Base-by-base conservation (phyloP, 1,140 invertebrate genomes). In the Penaeus vannamei region DNA sequence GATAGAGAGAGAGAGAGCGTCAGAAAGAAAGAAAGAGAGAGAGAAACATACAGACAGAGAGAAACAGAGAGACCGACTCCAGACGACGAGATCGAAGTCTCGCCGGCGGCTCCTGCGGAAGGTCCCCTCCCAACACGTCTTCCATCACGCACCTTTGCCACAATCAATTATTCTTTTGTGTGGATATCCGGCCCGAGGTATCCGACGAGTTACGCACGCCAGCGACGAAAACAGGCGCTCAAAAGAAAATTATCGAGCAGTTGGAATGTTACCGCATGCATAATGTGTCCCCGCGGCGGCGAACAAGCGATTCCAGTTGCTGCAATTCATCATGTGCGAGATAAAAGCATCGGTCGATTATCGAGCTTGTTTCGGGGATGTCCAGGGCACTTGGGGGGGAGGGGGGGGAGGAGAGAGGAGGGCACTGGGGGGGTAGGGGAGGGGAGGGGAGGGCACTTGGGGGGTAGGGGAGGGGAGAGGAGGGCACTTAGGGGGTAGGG, bases 1-100 rank as follows among this genome's bases (percentile, higher is more conserved):
- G 77, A 80, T 32, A 80, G 77, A 80, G 77, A 80, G 77, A 80
- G 77, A 80, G 77, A 80, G 77, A 80, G 77, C n/a, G n/a, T n/a
- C n/a, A 80, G 77, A 80, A 36, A 80, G 77, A 80, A 36, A 80
- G 77, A 80, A 36, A 80, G 77, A 80, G 77, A 80, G 81, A 84
- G 81, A 64, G 61, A n/a, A n/a, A n/a, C n/a, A n/a, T n/a, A 42
- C 4, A 42, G 36, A 42, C 4, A 66, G 26, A 66, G 26, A 72
- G 66, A 72, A 19, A 20, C 12, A 72, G 66, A 72, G 66, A 72
- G 32, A 20, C 12, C 20, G 14, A 72, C 8, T 72, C 12, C 32
- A 12, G 36, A 14, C 80, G n/a, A 53, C n/a, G 80, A 26, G 59
- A 42, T 36, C 80, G 53, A 53, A 53, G 53, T 59, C 53, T 83